A percentile compares a stretch with the other conserved stretches of the same genome.
phyloP scores from a whole-genome alignment of 1,140 invertebrate species.

The Ceratina calcarata region DNA sequence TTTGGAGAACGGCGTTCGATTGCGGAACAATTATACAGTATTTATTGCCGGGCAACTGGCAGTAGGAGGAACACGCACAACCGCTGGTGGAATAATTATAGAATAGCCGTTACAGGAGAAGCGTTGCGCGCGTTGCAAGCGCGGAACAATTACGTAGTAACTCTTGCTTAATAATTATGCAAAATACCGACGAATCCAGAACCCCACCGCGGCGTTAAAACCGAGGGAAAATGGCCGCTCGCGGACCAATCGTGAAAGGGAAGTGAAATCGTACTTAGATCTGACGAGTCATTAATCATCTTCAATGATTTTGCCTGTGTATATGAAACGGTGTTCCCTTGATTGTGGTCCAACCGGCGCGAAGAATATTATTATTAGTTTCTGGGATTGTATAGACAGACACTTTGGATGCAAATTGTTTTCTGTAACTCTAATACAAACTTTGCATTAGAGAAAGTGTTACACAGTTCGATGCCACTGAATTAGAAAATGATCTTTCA shows the following conservation, averaged over 20 bases:
- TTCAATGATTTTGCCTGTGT: not conserved
- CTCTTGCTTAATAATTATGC: slow-evolving; percentile 28
- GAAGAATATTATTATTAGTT: not conserved
- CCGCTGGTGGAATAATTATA: slow-evolving; percentile 21
- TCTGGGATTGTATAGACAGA: not conserved
- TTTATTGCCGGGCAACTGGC: not conserved
- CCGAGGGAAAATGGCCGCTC: not conserved
- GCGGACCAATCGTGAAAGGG: not conserved
- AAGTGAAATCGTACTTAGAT: not conserved
- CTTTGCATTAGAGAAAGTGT: no score
- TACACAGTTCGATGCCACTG: no score
- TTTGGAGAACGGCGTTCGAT: not conserved
- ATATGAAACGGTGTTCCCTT: not conserved
- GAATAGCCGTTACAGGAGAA: slow-evolving; percentile 16
- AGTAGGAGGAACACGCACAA: not conserved
- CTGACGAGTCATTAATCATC: not conserved
- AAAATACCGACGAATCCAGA: not conserved
- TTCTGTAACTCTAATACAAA: no score
- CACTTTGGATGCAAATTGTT: no score
- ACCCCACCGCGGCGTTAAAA: not conserved
- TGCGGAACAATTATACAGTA: not conserved
- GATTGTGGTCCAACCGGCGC: no score
- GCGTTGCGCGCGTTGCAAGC: not conserved
- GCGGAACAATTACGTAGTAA: slow-evolving; percentile 15
- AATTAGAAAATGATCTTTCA: no score